A percentile compares a stretch with the other conserved stretches of the same genome.
Conservation (phyloP, 2,888 invertebrate genomes). For the Papilio protenor region DNA sequence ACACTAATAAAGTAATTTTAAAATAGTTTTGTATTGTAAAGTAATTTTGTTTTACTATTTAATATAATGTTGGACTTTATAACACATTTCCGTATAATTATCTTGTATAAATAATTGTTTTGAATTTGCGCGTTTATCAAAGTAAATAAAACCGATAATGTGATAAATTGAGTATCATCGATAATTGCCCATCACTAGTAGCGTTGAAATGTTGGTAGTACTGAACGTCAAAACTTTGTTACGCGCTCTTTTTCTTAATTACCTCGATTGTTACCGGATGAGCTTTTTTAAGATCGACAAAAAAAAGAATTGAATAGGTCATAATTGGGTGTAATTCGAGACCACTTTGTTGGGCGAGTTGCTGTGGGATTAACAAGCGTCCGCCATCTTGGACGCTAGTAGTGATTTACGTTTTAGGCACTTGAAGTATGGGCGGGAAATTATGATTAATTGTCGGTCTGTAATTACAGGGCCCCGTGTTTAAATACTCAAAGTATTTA, state of each 20-base stretch:
- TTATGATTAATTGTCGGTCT: conserved; percentile 71
- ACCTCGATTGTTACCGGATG: conserved; percentile 74
- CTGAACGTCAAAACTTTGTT: conserved; percentile 75
- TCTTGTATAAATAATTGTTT: background rate
- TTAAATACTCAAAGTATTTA: conserved; percentile 48
- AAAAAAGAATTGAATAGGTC: conserved; percentile 80
- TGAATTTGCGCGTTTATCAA: background rate
- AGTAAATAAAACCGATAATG: background rate
- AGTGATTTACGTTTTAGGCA: conserved; percentile 68
- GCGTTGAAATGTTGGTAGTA: conserved; percentile 73
- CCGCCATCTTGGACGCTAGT: conserved; percentile 74
- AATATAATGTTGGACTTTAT: background rate
- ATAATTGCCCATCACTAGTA: conserved; percentile 62
- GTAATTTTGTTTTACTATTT: background rate
- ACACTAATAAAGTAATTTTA: background rate
- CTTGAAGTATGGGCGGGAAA: conserved; percentile 57
- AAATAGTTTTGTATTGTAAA: conserved; percentile 9
- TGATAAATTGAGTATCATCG: conserved; percentile 48
- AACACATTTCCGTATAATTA: background rate
- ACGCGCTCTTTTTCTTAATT: conserved; percentile 80
- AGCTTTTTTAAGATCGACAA: conserved; percentile 69
- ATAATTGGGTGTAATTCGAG: conserved; percentile 84
- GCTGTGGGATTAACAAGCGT: conserved; percentile 52
- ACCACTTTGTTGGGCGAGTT: conserved; percentile 76
- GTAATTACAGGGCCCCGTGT: conserved; percentile 54